Conservation (phyloP, 2,888 invertebrate species). For the Pammene aurita region DNA sequence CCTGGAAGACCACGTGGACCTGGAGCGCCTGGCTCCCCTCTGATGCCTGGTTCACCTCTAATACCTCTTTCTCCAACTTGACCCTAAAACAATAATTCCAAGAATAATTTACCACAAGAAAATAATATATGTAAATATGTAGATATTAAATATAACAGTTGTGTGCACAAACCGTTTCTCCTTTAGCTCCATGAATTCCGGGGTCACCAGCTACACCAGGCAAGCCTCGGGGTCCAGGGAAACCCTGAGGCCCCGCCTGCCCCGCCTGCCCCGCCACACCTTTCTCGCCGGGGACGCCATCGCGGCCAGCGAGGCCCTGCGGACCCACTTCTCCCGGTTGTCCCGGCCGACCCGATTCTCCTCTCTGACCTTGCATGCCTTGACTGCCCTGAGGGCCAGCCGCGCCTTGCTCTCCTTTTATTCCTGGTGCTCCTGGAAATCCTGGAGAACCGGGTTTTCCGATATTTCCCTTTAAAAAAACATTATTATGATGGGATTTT, state of each 20-base stretch:
- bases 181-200: conserved; percentile 89
- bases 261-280: conserved; percentile 89
- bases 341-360: conserved; percentile 91
- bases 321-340: conserved; percentile 89
- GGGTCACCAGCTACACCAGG: conserved; percentile 89
- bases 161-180: conserved; percentile 82
- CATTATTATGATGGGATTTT: too few relatives aligned
- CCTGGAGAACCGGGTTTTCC: conserved; percentile 94
- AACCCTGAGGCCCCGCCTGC: conserved; percentile 90
- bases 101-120: background rate
- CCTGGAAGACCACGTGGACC: conserved; percentile 92
- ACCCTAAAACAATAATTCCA: conserved; percentile 78
- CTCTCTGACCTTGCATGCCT: conserved; percentile 91
- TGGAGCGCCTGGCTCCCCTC: conserved; percentile 88
- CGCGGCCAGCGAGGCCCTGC: conserved; percentile 89
- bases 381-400: conserved; percentile 91
- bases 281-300: conserved; percentile 91
- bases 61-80: conserved; percentile 90
- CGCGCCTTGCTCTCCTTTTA: conserved; percentile 90
- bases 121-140: background rate
- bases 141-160: background rate
- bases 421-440: conserved; percentile 91
- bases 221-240: conserved; percentile 90
- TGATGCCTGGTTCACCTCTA: conserved; percentile 90
- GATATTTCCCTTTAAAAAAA: conserved; percentile 84